These are phyloP conservation scores for Neodon shergylaensis DNA, from an alignment of 2,113 vertebrate species.

Conservation along the genomic window DNA sequence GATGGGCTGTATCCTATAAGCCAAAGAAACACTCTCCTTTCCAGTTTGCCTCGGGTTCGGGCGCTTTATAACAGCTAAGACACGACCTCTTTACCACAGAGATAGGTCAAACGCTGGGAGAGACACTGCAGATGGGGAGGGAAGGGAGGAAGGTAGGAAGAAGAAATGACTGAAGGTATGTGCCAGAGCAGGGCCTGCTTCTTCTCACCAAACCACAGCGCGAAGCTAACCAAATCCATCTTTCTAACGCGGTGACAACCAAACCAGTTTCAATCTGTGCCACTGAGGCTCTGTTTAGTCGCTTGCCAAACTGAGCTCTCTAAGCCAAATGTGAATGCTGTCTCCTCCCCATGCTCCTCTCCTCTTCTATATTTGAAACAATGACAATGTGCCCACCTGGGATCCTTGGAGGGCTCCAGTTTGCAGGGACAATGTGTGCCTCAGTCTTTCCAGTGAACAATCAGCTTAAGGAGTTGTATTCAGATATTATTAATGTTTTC, in stretches of 20 bases:
- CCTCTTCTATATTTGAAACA: constrained; percentile 44
- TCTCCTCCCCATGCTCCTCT: not conserved
- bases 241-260: constrained; percentile 5
- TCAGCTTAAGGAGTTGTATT: constrained; percentile 87
- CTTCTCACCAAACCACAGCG: not conserved
- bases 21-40: not conserved
- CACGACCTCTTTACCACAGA: not conserved
- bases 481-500: constrained; percentile 90
- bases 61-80: not conserved
- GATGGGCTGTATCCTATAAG: not conserved
- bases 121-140: not conserved
- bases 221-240: not conserved
- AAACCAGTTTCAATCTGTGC: not conserved
- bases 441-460: constrained; percentile 83
- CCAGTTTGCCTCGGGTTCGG: not conserved
- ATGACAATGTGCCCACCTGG: constrained; percentile 76
- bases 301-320: constrained; percentile 41
- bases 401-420: constrained; percentile 68
- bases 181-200: not conserved
- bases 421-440: constrained; percentile 68
- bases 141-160: not conserved
- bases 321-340: not conserved
- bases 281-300: not conserved
- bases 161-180: not conserved
- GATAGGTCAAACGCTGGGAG: not conserved